Evolutionary conservation across 2,888 invertebrate species (phyloP).

Genomic region (Ochlodes sylvanus): DNA sequence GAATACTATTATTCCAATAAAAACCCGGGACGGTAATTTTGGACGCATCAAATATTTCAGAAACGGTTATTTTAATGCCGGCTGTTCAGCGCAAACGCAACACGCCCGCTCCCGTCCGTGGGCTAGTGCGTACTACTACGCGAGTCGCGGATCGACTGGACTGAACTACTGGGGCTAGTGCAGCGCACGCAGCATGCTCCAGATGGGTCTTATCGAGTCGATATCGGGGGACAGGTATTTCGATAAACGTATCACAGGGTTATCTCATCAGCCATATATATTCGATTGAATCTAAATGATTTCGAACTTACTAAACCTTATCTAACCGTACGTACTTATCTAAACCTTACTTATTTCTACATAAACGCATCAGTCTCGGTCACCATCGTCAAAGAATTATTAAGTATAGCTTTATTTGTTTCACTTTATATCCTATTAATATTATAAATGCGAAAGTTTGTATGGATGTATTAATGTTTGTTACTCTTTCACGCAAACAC

Average conservation of each 20-base stretch:
- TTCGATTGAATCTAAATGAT: not conserved
- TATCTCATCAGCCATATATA: conserved; percentile 4
- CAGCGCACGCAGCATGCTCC: conserved; percentile 65
- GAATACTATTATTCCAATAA: conserved; percentile 49
- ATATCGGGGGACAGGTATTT: conserved; percentile 44
- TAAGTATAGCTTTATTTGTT: too few relatives aligned
- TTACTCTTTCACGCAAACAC: too few relatives aligned
- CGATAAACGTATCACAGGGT: conserved; percentile 21
- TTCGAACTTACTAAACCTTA: not conserved
- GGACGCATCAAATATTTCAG: conserved; percentile 66
- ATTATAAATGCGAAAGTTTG: too few relatives aligned
- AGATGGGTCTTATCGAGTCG: conserved; percentile 61
- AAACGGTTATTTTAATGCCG: conserved; percentile 61
- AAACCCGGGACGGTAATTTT: conserved; percentile 66
- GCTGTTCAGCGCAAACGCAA: conserved; percentile 49
- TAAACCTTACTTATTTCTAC: not conserved
- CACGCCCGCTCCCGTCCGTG: conserved; percentile 58
- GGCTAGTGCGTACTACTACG: conserved; percentile 76
- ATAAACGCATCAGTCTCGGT: too few relatives aligned
- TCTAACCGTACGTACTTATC: not conserved
- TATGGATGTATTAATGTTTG: too few relatives aligned
- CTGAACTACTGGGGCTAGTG: conserved; percentile 57
- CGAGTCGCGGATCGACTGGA: conserved; percentile 57
- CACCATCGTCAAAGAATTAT: too few relatives aligned
- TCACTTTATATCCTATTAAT: too few relatives aligned